Conservation (phyloP, 2,888 invertebrate species). For the Rhabditophanes sp. region DNA sequence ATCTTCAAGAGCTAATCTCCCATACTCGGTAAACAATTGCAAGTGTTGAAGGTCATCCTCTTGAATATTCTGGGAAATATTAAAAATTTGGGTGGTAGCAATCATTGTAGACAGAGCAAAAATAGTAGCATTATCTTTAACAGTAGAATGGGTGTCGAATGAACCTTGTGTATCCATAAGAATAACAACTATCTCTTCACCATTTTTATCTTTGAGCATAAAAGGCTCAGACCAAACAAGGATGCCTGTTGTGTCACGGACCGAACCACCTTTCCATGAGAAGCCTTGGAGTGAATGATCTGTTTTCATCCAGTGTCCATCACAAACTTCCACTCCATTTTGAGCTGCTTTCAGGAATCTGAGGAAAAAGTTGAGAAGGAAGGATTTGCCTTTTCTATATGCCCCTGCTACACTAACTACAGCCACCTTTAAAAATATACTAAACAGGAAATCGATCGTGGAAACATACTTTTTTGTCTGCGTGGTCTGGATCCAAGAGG, state of each 20-base stretch:
- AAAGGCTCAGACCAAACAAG: slow-evolving; percentile 89
- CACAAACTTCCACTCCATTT: slow-evolving; percentile 9
- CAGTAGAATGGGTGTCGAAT: slow-evolving; percentile 92
- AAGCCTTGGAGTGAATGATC: slow-evolving; percentile 19
- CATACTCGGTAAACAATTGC: slow-evolving; percentile 91
- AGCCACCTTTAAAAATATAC: slow-evolving; percentile 63
- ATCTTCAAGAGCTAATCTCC: slow-evolving; percentile 69
- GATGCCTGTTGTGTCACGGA: slow-evolving; percentile 57
- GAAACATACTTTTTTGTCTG: slow-evolving; percentile 23
- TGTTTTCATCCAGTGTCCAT: slow-evolving; percentile 27
- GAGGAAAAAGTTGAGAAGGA: slow-evolving; percentile 69
- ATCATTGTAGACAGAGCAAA: slow-evolving; percentile 96
- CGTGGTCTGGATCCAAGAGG: slow-evolving; percentile 35
- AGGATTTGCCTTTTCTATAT: slow-evolving; percentile 24
- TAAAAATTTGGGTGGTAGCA: slow-evolving; percentile 67
- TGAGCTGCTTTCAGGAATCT: slow-evolving; percentile 71
- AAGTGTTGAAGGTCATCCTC: slow-evolving; percentile 92
- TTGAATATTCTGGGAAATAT: slow-evolving; percentile 60
- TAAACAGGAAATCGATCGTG: too few relatives aligned
- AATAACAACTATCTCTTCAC: slow-evolving; percentile 52
- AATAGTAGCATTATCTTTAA: slow-evolving; percentile 89
- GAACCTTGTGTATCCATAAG: slow-evolving; percentile 87
- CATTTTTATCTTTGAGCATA: slow-evolving; percentile 48
- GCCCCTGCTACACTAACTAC: slow-evolving; percentile 67
- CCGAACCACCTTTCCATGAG: slow-evolving; percentile 24